phyloP scores from a whole-genome alignment of 2,888 invertebrate genomes.

The Hedya salicella region DNA sequence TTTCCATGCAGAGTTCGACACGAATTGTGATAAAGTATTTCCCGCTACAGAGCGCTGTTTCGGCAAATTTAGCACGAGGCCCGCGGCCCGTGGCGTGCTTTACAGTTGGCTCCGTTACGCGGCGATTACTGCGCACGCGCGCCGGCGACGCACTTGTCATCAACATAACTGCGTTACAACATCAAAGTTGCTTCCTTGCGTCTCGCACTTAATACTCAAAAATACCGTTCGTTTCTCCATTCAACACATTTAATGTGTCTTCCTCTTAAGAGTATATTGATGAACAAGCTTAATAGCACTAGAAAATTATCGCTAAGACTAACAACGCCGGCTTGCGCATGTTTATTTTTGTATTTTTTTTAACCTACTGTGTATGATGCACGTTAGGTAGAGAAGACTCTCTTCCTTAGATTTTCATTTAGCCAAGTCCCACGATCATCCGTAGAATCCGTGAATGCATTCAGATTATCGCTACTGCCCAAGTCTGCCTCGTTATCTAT shows the following conservation, averaged over 20 bases:
- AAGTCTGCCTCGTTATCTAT: no score
- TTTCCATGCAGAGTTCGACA: conserved; percentile 59
- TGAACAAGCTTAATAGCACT: conserved; percentile 10
- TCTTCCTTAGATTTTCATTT: no score
- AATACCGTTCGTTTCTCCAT: conserved; percentile 27
- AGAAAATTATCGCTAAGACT: conserved; percentile 10
- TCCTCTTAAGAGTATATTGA: conserved; percentile 14
- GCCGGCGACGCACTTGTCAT: conserved; percentile 56
- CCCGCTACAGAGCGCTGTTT: conserved; percentile 81
- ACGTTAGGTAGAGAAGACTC: no score
- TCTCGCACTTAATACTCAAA: conserved; percentile 26
- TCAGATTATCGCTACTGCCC: no score
- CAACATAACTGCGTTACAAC: conserved; percentile 53
- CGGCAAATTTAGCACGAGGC: conserved; percentile 84
- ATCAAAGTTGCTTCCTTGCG: conserved; percentile 33
- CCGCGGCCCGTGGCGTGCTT: conserved; percentile 79
- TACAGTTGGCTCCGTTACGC: conserved; percentile 84
- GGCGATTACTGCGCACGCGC: conserved; percentile 79
- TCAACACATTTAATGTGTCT: conserved; percentile 28
- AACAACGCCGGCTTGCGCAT: not conserved
- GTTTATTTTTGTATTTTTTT: no score
- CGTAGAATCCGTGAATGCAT: no score
- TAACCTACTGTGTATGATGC: no score
- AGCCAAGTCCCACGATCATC: no score
- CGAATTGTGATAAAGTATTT: conserved; percentile 75